Conservation (phyloP, 2,888 invertebrate species). For the Sicus ferrugineus region DNA sequence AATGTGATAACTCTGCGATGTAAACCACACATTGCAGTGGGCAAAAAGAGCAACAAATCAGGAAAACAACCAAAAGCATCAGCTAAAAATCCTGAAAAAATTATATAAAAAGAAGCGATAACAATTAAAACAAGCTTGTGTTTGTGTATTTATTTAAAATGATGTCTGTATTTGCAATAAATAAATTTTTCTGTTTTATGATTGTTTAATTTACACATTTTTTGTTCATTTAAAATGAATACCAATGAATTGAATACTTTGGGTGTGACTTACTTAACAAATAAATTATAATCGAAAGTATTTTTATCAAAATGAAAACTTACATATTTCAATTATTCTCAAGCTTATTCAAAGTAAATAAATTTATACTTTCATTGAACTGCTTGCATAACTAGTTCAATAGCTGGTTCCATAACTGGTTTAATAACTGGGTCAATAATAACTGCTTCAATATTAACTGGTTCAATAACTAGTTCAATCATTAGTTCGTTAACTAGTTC, state of each 20-base stretch:
- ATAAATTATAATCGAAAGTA: not conserved
- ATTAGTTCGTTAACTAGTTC: not conserved
- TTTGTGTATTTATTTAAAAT: slow-evolving; percentile 28
- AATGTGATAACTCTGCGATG: too few relatives aligned
- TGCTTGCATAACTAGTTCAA: not conserved
- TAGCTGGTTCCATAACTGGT: not conserved
- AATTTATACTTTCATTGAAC: not conserved
- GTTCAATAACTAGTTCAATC: not conserved
- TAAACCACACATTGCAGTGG: too few relatives aligned
- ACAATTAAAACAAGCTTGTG: slow-evolving; percentile 29
- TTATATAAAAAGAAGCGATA: not conserved
- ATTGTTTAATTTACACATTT: slow-evolving; percentile 11
- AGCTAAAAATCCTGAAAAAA: not conserved
- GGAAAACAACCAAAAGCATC: not conserved
- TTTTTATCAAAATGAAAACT: not conserved
- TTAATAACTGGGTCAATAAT: not conserved
- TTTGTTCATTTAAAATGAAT: slow-evolving; percentile 40
- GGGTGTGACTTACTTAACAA: not conserved
- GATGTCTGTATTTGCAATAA: slow-evolving; percentile 29
- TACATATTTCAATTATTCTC: not conserved
- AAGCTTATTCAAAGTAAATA: not conserved
- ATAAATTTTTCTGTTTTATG: slow-evolving; percentile 6
- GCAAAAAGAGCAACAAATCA: not conserved
- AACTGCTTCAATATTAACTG: too few relatives aligned
- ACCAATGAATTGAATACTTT: slow-evolving; percentile 22